These are phyloP conservation scores for Ditula angustiorana DNA, from an alignment of 2,888 invertebrate species.

Conservation along the genomic window DNA sequence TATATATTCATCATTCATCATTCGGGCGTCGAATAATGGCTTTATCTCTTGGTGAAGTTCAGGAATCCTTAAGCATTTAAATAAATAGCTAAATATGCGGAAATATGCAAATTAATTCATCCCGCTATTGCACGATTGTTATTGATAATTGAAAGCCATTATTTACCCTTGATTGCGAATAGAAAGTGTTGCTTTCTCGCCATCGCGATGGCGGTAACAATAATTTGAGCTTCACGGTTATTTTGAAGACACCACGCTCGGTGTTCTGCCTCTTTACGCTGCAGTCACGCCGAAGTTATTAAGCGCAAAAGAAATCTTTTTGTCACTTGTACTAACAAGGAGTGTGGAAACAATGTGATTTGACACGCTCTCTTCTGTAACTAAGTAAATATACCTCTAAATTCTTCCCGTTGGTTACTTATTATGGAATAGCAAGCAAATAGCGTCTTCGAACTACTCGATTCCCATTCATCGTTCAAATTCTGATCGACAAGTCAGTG, in stretches of 20 bases:
- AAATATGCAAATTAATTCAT: slow-evolving; percentile 49
- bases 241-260: slow-evolving; percentile 58
- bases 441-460: too few relatives aligned
- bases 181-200: slow-evolving; percentile 76
- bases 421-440: too few relatives aligned
- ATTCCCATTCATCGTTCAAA: too few relatives aligned
- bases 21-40: too few relatives aligned
- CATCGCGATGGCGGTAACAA: slow-evolving; percentile 58
- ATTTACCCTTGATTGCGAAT: slow-evolving; percentile 68
- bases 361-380: slow-evolving; percentile 47
- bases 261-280: slow-evolving; percentile 34
- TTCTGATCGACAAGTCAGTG: too few relatives aligned
- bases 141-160: slow-evolving; percentile 61
- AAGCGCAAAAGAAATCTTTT: slow-evolving; percentile 46
- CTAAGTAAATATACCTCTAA: slow-evolving; percentile 33
- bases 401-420: neutral
- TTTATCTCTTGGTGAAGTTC: too few relatives aligned
- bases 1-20: too few relatives aligned
- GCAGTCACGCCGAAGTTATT: slow-evolving; percentile 37
- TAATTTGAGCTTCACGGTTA: slow-evolving; percentile 64
- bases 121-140: slow-evolving; percentile 42
- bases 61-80: neutral
- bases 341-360: slow-evolving; percentile 45
- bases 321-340: slow-evolving; percentile 47
- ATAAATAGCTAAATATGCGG: slow-evolving; percentile 34